These are phyloP conservation scores for Megalonaias nervosa DNA, from an alignment of 1,140 invertebrate species.

Conservation along the genomic window DNA sequence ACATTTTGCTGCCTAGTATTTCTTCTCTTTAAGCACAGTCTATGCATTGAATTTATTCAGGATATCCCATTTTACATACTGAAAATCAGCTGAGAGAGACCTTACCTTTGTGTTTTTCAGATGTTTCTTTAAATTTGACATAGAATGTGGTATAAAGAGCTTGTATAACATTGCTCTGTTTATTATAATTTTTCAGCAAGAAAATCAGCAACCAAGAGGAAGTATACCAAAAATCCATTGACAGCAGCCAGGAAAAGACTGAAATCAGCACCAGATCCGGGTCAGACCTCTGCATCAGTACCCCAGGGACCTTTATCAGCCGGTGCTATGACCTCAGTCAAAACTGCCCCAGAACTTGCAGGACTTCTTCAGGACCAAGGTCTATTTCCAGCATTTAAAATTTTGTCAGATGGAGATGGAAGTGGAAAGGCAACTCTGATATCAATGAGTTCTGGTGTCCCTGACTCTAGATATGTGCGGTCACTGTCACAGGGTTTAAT, in stretches of 20 bases:
- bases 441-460: too few species aligned
- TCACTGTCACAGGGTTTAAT: background rate
- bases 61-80: too few species aligned
- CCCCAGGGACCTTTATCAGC: background rate
- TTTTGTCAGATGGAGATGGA: constrained; percentile 16
- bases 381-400: constrained; percentile 23
- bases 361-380: constrained; percentile 45
- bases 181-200: constrained; percentile 20
- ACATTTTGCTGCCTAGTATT: too few species aligned
- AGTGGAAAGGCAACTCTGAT: background rate
- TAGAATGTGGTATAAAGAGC: too few species aligned
- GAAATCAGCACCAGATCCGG: constrained; percentile 24
- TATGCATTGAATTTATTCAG: too few species aligned
- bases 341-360: constrained; percentile 51
- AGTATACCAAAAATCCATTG: constrained; percentile 35
- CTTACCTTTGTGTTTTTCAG: too few species aligned
- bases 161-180: too few species aligned
- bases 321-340: constrained; percentile 17
- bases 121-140: too few species aligned
- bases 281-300: background rate
- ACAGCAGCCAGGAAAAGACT: constrained; percentile 40
- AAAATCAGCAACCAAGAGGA: constrained; percentile 32
- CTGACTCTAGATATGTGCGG: too few species aligned
- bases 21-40: too few species aligned
- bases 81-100: too few species aligned